Evolutionary conservation across 2,888 invertebrate species (phyloP).

Genomic region (Kuschelorhynchus macadamiae): DNA sequence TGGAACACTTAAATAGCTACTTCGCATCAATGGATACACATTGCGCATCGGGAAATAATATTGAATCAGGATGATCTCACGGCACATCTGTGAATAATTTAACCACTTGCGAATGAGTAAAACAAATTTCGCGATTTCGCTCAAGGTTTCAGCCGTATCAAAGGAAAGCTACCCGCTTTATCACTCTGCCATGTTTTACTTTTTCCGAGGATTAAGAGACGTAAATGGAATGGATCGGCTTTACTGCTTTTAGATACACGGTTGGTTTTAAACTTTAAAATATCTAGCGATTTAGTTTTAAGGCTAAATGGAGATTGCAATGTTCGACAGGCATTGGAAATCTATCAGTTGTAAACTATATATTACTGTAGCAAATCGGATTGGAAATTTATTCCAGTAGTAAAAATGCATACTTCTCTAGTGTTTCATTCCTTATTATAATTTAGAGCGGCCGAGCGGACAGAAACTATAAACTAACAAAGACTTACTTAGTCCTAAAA

Average conservation of each 20-base stretch:
- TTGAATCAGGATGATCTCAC: slow-evolving; percentile 35
- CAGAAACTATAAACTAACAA: too few relatives aligned
- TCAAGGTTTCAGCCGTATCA: slow-evolving; percentile 34
- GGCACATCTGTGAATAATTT: slow-evolving; percentile 22
- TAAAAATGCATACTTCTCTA: too few relatives aligned
- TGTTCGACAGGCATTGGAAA: too few relatives aligned
- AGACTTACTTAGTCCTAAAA: too few relatives aligned
- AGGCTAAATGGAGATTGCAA: too few relatives aligned
- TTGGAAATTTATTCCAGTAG: too few relatives aligned
- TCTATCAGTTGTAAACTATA: too few relatives aligned
- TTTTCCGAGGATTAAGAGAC: slow-evolving; percentile 30
- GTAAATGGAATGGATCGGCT: slow-evolving; percentile 25
- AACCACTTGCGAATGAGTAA: slow-evolving; percentile 26
- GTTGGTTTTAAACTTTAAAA: slow-evolving; percentile 9
- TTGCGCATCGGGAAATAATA: not conserved
- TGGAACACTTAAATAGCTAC: too few relatives aligned
- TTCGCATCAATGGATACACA: slow-evolving; percentile 8
- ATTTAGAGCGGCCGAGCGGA: too few relatives aligned
- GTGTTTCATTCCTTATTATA: too few relatives aligned
- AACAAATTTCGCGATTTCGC: slow-evolving; percentile 43
- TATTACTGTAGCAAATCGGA: too few relatives aligned
- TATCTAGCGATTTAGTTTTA: too few relatives aligned
- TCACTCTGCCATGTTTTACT: slow-evolving; percentile 32
- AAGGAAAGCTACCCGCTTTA: slow-evolving; percentile 28
- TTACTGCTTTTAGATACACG: slow-evolving; percentile 16